Conservation (phyloP, 2,888 invertebrate genomes). For the Agrochola lychnidis region DNA sequence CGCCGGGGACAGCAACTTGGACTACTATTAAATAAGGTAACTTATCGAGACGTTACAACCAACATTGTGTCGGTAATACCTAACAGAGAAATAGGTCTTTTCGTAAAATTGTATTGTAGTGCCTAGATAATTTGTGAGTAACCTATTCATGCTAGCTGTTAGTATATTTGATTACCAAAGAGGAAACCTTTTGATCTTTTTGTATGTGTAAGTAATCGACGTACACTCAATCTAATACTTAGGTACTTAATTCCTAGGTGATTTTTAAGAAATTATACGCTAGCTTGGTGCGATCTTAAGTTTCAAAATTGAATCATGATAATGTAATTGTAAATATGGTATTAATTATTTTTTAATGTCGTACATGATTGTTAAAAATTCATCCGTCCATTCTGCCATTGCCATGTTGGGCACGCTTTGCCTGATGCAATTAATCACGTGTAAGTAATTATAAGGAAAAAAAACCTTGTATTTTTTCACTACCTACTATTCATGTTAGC, state of each 20-base stretch:
- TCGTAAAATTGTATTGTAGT: conserved; percentile 38
- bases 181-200: conserved; percentile 25
- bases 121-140: conserved; percentile 40
- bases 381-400: conserved; percentile 71
- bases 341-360: conserved; percentile 39
- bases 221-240: conserved; percentile 5
- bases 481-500: conserved; percentile 55
- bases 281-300: conserved; percentile 55
- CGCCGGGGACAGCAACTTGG: background rate
- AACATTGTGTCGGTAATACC: background rate
- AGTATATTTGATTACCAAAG: conserved; percentile 17
- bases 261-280: conserved; percentile 26
- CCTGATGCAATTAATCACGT: conserved; percentile 55
- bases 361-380: conserved; percentile 54
- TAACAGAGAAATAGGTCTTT: background rate
- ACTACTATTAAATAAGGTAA: background rate
- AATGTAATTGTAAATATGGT: conserved; percentile 48
- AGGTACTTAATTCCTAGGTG: conserved; percentile 4
- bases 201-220: conserved; percentile 3
- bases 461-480: conserved; percentile 69
- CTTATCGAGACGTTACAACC: background rate
- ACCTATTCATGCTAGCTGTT: conserved; percentile 32
- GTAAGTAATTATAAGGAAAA: conserved; percentile 48
- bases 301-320: conserved; percentile 47
- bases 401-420: conserved; percentile 66